Conservation (phyloP, 1,140 invertebrate genomes). For the Diploscapter pachys region DNA sequence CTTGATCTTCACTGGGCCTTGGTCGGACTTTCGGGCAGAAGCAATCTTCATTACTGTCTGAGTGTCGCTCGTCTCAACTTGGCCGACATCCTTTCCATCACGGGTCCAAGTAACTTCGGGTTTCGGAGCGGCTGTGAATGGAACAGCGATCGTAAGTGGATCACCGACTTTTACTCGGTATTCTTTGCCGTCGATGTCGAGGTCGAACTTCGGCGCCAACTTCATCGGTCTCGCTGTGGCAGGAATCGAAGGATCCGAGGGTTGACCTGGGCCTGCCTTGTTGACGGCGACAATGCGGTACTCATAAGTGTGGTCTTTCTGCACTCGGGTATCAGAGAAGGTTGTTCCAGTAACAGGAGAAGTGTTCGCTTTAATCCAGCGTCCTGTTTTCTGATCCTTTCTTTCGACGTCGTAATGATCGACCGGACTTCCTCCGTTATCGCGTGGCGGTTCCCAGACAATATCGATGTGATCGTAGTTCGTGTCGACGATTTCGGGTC, state of each 20-base stretch:
- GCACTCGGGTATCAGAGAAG: slow-evolving; percentile 82
- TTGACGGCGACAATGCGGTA: slow-evolving; percentile 92
- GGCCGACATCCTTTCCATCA: slow-evolving; percentile 70
- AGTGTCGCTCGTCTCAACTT: slow-evolving; percentile 78
- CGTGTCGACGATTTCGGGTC: slow-evolving; percentile 80
- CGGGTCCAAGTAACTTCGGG: slow-evolving; percentile 86
- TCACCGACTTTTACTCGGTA: slow-evolving; percentile 84
- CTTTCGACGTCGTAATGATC: slow-evolving; percentile 64
- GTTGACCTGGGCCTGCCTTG: slow-evolving; percentile 86
- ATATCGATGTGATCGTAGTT: slow-evolving; percentile 90
- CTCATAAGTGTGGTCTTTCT: slow-evolving; percentile 91
- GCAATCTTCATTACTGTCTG: slow-evolving; percentile 82
- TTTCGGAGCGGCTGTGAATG: slow-evolving; percentile 85
- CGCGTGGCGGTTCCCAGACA: slow-evolving; percentile 61
- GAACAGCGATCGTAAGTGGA: slow-evolving; percentile 88
- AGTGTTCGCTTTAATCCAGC: slow-evolving; percentile 86
- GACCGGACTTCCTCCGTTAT: slow-evolving; percentile 58
- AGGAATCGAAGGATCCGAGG: slow-evolving; percentile 80
- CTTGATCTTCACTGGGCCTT: slow-evolving; percentile 74
- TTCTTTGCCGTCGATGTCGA: slow-evolving; percentile 85
- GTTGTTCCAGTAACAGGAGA: slow-evolving; percentile 75
- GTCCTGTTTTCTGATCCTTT: slow-evolving; percentile 82
- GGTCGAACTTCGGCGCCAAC: slow-evolving; percentile 86
- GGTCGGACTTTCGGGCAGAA: slow-evolving; percentile 80
- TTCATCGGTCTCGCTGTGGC: slow-evolving; percentile 89